Evolutionary conservation across 2,888 invertebrate species (phyloP).

Genomic region (Lumbricus terrestris): DNA sequence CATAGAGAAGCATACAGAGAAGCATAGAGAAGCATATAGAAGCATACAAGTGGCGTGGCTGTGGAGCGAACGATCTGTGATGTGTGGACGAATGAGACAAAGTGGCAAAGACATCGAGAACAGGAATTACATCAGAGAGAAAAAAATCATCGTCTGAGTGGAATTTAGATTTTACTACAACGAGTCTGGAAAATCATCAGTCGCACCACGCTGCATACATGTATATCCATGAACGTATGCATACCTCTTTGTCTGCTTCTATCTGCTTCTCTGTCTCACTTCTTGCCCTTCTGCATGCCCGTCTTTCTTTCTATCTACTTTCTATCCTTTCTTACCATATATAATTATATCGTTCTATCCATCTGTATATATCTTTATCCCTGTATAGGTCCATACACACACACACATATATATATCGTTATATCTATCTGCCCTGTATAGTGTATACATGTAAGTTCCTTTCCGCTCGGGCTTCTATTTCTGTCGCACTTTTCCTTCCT

Average conservation of each 20-base stretch:
- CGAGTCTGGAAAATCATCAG: neutral
- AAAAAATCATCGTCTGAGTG: too few species aligned
- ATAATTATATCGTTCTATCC: too few species aligned
- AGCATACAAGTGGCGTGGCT: neutral
- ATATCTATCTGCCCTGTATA: too few species aligned
- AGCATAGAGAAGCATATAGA: too few species aligned
- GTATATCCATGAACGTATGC: neutral
- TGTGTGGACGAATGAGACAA: neutral
- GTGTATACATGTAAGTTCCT: too few species aligned
- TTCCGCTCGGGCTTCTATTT: neutral
- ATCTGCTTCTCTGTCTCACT: neutral
- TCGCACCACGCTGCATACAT: neutral
- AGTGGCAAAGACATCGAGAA: neutral
- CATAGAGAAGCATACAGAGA: too few species aligned
- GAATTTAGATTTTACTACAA: neutral
- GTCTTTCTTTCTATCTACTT: neutral
- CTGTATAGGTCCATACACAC: too few species aligned
- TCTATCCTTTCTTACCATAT: neutral
- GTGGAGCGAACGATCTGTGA: neutral
- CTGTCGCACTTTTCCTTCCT: neutral
- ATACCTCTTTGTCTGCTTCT: neutral
- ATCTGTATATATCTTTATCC: too few species aligned
- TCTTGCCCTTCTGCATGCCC: too few species aligned
- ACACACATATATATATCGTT: too few species aligned
- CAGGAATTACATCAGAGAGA: neutral